Percentiles rank a stretch among this genome's conserved stretches.
Evolutionary conservation across 1,140 invertebrate species (phyloP).

Genomic region (Varroa destructor): DNA sequence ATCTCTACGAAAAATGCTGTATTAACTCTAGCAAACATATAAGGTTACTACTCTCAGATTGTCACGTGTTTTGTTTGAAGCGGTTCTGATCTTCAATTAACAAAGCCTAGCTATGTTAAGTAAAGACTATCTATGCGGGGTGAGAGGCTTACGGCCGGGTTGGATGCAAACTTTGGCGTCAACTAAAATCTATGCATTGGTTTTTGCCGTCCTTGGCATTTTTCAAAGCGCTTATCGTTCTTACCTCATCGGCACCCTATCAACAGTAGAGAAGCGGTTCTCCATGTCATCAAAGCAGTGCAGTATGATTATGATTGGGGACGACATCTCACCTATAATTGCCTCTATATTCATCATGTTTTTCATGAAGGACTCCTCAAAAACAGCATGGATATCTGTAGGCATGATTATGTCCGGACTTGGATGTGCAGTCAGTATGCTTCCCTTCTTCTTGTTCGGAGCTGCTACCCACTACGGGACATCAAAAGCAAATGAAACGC

Average conservation of each 20-base stretch:
- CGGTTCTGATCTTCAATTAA: neutral
- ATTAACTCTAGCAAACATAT: too few relatives aligned
- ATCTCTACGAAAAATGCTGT: too few relatives aligned
- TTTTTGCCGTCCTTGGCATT: slow-evolving; percentile 58
- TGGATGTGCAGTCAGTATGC: neutral
- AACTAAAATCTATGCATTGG: slow-evolving; percentile 55
- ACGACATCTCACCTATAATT: slow-evolving; percentile 33
- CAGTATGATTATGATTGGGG: slow-evolving; percentile 44
- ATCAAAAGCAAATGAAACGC: slow-evolving; percentile 11
- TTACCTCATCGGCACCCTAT: slow-evolving; percentile 61
- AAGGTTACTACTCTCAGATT: too few relatives aligned
- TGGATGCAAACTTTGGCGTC: slow-evolving; percentile 56
- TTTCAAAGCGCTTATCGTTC: slow-evolving; percentile 56
- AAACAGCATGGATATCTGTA: neutral
- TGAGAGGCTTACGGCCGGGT: slow-evolving; percentile 47
- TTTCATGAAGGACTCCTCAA: slow-evolving; percentile 29
- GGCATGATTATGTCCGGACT: slow-evolving; percentile 24
- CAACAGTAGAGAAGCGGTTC: slow-evolving; percentile 64
- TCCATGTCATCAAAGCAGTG: slow-evolving; percentile 61
- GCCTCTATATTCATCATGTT: slow-evolving; percentile 31
- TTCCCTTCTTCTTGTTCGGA: slow-evolving; percentile 2
- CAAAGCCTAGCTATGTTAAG: neutral
- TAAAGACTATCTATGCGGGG: slow-evolving; percentile 42
- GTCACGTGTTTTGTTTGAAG: too few relatives aligned
- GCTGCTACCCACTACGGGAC: neutral